These are phyloP conservation scores for Cacatua alba DNA, from an alignment of 2,113 vertebrate species.

Conservation along the genomic window DNA sequence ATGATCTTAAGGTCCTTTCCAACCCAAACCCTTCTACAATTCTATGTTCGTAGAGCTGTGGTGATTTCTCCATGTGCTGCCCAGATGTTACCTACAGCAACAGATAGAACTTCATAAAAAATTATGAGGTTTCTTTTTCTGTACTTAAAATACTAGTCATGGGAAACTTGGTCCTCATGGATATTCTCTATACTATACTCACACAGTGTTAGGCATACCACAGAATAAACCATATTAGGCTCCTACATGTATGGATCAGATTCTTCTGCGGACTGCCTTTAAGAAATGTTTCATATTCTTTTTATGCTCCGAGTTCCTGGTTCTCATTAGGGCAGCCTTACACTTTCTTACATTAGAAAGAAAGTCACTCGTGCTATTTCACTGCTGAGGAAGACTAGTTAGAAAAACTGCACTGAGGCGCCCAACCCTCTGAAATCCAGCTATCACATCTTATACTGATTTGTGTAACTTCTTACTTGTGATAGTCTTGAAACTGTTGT, in stretches of 20 bases:
- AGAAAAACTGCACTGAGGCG: not conserved
- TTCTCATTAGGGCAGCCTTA: conserved; percentile 9
- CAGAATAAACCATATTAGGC: not conserved
- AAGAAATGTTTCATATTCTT: not conserved
- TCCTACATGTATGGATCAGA: not conserved
- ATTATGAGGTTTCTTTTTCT: not conserved
- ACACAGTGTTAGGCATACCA: not conserved
- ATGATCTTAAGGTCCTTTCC: not conserved
- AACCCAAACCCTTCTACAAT: not conserved
- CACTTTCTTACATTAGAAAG: not conserved
- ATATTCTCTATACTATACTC: not conserved
- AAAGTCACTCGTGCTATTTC: conserved; percentile 7
- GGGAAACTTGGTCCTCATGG: not conserved
- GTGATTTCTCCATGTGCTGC: not conserved
- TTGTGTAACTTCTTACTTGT: not conserved
- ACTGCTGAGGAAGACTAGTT: not conserved
- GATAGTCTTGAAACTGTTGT: conserved; percentile 12
- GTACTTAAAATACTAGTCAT: not conserved
- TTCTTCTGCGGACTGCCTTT: not conserved
- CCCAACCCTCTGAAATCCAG: conserved; percentile 16
- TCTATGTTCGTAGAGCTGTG: rapidly evolving
- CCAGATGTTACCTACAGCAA: not conserved
- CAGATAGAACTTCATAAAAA: not conserved
- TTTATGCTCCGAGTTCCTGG: not conserved
- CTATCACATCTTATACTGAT: not conserved